These are phyloP conservation scores for Melanchra persicariae DNA, from an alignment of 2,888 invertebrate genomes.

Conservation along the genomic window DNA sequence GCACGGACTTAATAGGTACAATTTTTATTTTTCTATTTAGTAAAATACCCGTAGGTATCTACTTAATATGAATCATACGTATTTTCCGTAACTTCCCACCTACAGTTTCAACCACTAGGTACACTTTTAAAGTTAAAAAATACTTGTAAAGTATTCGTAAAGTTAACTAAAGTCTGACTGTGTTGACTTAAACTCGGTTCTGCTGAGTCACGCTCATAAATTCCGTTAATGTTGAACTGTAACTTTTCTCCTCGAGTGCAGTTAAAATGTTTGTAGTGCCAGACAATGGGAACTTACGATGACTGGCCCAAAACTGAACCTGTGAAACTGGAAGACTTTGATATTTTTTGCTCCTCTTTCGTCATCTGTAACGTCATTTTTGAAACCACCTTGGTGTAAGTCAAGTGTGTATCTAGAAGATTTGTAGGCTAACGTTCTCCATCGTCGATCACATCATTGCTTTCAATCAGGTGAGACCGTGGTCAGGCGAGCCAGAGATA, in stretches of 20 bases:
- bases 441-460: no score
- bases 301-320: constrained; percentile 38
- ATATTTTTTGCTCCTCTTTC: constrained; percentile 8
- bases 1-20: no score
- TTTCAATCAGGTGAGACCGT: no score
- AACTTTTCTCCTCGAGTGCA: constrained; percentile 57
- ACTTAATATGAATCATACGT: background rate
- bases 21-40: no score
- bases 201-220: constrained; percentile 58
- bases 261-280: constrained; percentile 49
- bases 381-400: no score
- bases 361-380: background rate
- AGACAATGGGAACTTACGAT: constrained; percentile 44
- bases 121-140: constrained; percentile 34
- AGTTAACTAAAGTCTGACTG: constrained; percentile 17
- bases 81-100: background rate
- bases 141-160: constrained; percentile 52
- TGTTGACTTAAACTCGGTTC: constrained; percentile 45
- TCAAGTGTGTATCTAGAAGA: no score
- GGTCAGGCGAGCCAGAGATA: no score
- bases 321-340: constrained; percentile 1
- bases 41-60: no score
- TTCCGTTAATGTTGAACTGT: constrained; percentile 51
- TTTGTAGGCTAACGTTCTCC: no score
- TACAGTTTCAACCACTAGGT: constrained; percentile 16